Conservation (phyloP, 2,797 vertebrate genomes). For the Tolypeutes matacus region DNA sequence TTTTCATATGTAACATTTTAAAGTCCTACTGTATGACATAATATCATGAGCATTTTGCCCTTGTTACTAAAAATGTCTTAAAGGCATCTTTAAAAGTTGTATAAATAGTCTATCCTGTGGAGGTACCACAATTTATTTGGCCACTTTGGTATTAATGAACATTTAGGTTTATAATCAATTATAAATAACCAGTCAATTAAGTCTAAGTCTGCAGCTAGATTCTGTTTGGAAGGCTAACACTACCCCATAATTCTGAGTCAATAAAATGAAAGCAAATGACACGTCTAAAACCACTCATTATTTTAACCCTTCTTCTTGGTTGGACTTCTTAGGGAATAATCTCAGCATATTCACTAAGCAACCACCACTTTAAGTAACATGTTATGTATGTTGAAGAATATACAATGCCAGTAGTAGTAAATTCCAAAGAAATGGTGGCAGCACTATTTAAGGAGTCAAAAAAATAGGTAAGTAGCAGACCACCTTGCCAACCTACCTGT, state of each 20-base stretch:
- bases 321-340: constrained; percentile 51
- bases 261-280: constrained; percentile 30
- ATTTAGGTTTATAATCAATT: neutral
- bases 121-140: neutral
- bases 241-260: neutral
- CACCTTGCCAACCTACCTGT: neutral
- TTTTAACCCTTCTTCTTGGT: neutral
- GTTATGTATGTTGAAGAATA: neutral
- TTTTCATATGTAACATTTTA: neutral
- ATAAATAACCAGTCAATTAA: neutral
- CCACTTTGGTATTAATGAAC: neutral
- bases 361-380: neutral
- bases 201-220: neutral
- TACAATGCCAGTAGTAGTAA: neutral
- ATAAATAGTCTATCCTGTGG: neutral
- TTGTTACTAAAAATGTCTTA: constrained; percentile 12
- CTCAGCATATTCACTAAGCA: constrained; percentile 54
- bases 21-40: constrained; percentile 48
- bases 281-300: constrained; percentile 34
- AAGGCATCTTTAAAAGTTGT: constrained; percentile 7
- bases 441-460: neutral
- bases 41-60: constrained; percentile 27
- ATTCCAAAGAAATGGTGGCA: constrained; percentile 29
- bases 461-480: neutral
- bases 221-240: neutral